Evolutionary conservation across 2,888 invertebrate genomes (phyloP).

Genomic region (Ptilodon capucinus): DNA sequence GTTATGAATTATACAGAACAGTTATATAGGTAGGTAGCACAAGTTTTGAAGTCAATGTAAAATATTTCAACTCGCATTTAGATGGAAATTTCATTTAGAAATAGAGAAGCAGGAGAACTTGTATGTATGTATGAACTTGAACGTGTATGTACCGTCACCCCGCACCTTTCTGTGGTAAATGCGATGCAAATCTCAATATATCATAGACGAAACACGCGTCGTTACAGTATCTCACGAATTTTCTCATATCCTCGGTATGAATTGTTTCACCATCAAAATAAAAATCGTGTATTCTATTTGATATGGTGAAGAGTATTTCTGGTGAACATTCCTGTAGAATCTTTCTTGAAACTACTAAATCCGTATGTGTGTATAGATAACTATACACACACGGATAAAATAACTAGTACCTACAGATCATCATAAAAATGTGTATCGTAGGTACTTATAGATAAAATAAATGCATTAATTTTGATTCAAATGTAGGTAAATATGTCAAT

Average conservation of each 20-base stretch:
- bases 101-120: conserved; percentile 51
- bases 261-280: conserved; percentile 9
- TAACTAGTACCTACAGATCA: too few species aligned
- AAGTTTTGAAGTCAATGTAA: too few species aligned
- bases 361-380: neutral
- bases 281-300: conserved; percentile 3
- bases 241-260: conserved; percentile 1
- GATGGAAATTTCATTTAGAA: too few species aligned
- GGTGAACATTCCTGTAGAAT: conserved; percentile 5
- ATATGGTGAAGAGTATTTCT: conserved; percentile 3
- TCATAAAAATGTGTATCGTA: too few species aligned
- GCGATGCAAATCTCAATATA: conserved; percentile 4
- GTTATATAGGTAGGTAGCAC: too few species aligned
- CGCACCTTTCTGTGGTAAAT: conserved; percentile 16
- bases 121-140: too few species aligned
- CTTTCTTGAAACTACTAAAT: conserved; percentile 1
- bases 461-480: neutral
- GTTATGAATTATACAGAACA: too few species aligned
- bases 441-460: neutral
- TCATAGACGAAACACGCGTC: conserved; percentile 2
- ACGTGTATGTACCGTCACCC: conserved; percentile 9
- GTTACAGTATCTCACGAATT: conserved; percentile 3
- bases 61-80: too few species aligned
- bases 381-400: too few species aligned
- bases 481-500: conserved; percentile 11